Evolutionary conservation across 1,140 invertebrate species (phyloP), one percentile per base, ranked within the genome.

Genomic region (Xylocopa sonorina): DNA sequence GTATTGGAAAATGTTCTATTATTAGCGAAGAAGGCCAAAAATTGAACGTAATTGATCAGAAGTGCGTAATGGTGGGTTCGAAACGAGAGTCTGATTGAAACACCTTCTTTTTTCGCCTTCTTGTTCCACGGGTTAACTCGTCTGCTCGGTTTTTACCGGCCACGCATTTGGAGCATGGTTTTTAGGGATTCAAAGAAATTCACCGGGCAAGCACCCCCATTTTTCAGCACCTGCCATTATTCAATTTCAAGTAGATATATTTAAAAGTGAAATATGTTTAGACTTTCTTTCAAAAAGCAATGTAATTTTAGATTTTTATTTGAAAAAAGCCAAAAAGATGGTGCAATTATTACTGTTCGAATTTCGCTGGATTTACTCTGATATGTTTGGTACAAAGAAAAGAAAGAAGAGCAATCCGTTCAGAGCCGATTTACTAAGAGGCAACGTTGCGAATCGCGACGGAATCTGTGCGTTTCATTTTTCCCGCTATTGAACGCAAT

Each of bases 401-500:
- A 29, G n/a, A n/a, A n/a, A n/a, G n/a, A n/a, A 10, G 9, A 2
- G 0, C 6, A 7, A 16, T 48, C 16, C 24, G 43, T 27, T 51
- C 38, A 58, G 41, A 14, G 55, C 14, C 21, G 60, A 75, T 75
- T 43, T 43, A 32, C 66, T 24, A 43, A 43, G 18, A 32, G 60
- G 0, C 46, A 27, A 53, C 16, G 41, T 16, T 41, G 34, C 21
- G 48, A 66, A 75, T 64, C 72, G 46, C 16, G 2, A 7, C 14
- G 63, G 63, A 62, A 71, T 71, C 46, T 9, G 24, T 18, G 27
- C 16, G 29, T 27, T 38, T 62, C 53, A 71, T 78, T 78, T 62
- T 78, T 71, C 75, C 43, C 14, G 75, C 46, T 78, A 78, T 21
- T 18, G 10, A 29, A 60, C 67, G 67, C 55, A 69, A 78, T 34